Percentiles rank a stretch among this genome's conserved stretches.
Evolutionary conservation across 1,140 invertebrate species (phyloP).

Genomic region (Bombus terrestris): DNA sequence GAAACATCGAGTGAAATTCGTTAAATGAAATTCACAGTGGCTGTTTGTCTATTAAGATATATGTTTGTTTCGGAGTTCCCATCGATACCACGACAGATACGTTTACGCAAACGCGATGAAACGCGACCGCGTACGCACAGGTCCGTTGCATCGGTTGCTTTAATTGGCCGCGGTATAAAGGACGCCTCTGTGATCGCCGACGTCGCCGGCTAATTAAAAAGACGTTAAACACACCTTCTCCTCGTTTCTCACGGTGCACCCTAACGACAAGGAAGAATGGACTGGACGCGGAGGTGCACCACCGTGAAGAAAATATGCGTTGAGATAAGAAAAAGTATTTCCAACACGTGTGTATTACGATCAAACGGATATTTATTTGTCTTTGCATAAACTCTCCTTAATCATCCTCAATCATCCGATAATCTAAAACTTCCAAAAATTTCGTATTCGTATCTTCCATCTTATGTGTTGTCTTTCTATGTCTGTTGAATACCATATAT

Average conservation of each 20-base stretch:
- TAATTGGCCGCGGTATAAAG: conserved; percentile 48
- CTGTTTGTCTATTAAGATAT: neutral
- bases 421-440: no score
- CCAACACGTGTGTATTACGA: neutral
- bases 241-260: neutral
- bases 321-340: neutral
- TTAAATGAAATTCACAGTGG: no score
- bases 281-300: neutral
- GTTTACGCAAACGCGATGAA: neutral
- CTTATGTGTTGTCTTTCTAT: no score
- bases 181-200: conserved; percentile 41
- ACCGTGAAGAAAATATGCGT: neutral
- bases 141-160: conserved; percentile 41
- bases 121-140: neutral
- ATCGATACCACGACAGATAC: neutral
- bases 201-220: conserved; percentile 50
- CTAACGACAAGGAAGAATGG: conserved; percentile 2
- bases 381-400: neutral
- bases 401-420: no score
- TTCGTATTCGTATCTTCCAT: no score
- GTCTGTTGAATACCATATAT: no score
- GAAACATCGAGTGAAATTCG: no score
- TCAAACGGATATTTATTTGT: neutral
- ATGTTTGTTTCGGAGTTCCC: neutral
- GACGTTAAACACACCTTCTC: conserved; percentile 44